Conservation (phyloP, 2,888 invertebrate genomes). For the Rotaria socialis region DNA sequence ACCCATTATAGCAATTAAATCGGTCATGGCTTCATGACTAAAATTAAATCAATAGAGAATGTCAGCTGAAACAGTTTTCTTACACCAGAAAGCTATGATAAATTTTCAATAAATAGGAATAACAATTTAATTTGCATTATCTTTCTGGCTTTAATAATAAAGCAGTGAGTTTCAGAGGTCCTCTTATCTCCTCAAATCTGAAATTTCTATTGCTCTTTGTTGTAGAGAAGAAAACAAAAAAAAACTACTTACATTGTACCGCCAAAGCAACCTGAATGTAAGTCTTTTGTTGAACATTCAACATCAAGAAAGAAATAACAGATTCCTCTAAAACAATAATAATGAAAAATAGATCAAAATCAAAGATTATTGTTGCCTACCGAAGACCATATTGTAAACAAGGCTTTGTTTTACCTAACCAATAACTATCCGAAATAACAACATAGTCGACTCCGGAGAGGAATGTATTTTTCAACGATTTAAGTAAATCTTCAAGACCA, state of each 20-base stretch:
- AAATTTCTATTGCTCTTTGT: too few relatives aligned
- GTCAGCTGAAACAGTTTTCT: too few relatives aligned
- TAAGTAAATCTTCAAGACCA: conserved; percentile 81
- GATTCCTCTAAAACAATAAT: conserved; percentile 66
- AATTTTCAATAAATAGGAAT: too few relatives aligned
- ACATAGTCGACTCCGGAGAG: conserved; percentile 74
- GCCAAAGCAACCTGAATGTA: conserved; percentile 92
- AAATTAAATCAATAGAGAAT: not conserved
- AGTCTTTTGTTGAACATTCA: conserved; percentile 80
- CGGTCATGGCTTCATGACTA: conserved; percentile 80
- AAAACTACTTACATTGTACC: conserved; percentile 73
- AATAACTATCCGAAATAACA: conserved; percentile 97
- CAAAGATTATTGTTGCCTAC: conserved; percentile 48
- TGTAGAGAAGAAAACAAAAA: too few relatives aligned
- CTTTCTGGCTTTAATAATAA: too few relatives aligned
- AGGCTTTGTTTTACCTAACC: conserved; percentile 92
- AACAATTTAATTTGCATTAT: too few relatives aligned
- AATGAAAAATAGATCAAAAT: not conserved
- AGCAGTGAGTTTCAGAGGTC: too few relatives aligned
- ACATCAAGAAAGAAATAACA: conserved; percentile 84
- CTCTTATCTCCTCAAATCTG: too few relatives aligned
- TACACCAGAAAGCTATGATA: too few relatives aligned
- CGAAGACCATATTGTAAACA: conserved; percentile 92
- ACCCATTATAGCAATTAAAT: conserved; percentile 79
- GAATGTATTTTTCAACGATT: conserved; percentile 71